Evolutionary conservation across 2,797 vertebrate species (phyloP).

Genomic region (Iguana delicatissima): DNA sequence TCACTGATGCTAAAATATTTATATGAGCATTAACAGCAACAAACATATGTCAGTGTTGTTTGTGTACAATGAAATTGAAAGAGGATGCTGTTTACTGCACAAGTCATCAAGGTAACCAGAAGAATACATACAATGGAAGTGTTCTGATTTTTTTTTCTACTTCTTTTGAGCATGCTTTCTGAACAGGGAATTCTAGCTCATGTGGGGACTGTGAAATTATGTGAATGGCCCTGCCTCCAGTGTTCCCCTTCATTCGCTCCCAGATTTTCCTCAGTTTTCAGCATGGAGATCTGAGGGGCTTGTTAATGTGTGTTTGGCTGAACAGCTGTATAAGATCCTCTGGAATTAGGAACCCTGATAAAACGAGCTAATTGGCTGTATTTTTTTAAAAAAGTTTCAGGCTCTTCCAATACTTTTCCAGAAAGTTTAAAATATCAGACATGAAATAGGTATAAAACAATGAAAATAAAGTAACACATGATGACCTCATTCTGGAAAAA

Average conservation of each 20-base stretch:
- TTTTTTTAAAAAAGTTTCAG: background rate
- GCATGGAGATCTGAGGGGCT: background rate
- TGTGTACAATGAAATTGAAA: slow-evolving; percentile 28
- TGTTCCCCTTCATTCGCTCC: background rate
- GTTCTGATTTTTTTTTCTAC: background rate
- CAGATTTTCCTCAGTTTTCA: background rate
- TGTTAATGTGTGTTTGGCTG: background rate
- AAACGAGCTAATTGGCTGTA: background rate
- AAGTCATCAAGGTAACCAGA: slow-evolving; percentile 22
- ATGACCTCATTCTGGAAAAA: background rate
- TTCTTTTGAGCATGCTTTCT: background rate
- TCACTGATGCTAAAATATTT: slow-evolving; percentile 62
- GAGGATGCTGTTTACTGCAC: slow-evolving; percentile 27
- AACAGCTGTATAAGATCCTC: background rate
- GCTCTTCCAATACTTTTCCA: background rate
- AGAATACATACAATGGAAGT: slow-evolving; percentile 26
- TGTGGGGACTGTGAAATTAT: background rate
- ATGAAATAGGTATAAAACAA: background rate
- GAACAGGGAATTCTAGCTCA: background rate
- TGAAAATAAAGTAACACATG: background rate
- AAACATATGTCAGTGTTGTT: slow-evolving; percentile 25
- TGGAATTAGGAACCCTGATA: background rate
- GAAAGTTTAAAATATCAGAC: background rate
- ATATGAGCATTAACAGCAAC: slow-evolving; percentile 24
- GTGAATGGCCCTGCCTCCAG: background rate